Evolutionary conservation across 2,113 vertebrate species (phyloP).

Genomic region (Ascaphus truei): DNA sequence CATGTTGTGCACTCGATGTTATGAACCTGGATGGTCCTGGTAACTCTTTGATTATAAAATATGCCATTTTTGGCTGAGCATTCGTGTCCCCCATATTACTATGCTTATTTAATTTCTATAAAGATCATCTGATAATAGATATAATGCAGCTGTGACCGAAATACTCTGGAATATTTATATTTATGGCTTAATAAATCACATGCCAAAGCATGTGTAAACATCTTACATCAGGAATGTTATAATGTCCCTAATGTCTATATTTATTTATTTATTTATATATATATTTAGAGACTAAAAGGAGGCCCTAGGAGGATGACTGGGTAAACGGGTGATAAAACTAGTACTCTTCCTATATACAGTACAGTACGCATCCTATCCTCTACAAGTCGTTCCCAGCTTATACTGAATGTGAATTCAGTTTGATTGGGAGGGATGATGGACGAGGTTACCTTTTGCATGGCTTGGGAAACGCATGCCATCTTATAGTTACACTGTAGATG

Average conservation of each 20-base stretch:
- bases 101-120: not conserved
- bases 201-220: too few relatives aligned
- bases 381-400: not conserved
- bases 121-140: not conserved
- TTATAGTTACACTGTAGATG: not conserved
- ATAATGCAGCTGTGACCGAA: not conserved
- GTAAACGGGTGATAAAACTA: too few relatives aligned
- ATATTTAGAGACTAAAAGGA: not conserved
- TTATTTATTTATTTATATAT: too few relatives aligned
- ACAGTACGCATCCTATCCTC: not conserved
- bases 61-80: not conserved
- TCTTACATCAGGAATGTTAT: too few relatives aligned
- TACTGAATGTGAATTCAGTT: conserved; percentile 37
- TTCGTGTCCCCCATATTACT: too few relatives aligned
- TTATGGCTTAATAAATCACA: not conserved
- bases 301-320: not conserved
- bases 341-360: not conserved
- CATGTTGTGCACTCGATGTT: too few relatives aligned
- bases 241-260: too few relatives aligned
- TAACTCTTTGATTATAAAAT: not conserved
- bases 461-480: not conserved
- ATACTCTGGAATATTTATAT: not conserved
- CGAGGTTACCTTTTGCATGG: conserved; percentile 25
- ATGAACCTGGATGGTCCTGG: too few relatives aligned
- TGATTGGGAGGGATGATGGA: conserved; percentile 38